These are phyloP conservation scores for Zootoca vivipara DNA, from an alignment of 2,113 vertebrate species.

Conservation along the genomic window DNA sequence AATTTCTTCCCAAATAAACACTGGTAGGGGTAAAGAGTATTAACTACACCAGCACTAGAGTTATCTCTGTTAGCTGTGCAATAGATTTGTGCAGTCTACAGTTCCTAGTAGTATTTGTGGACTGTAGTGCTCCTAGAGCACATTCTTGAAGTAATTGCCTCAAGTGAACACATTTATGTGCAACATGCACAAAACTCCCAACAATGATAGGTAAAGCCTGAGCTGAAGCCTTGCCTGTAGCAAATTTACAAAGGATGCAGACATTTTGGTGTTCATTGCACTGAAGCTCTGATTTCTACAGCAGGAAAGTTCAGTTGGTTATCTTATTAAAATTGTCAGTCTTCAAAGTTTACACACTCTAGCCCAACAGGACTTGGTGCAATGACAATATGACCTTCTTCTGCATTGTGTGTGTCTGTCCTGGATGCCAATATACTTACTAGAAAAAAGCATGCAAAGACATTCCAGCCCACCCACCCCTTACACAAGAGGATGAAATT, in stretches of 20 bases:
- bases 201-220: conserved; percentile 44
- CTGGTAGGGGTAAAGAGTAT: not conserved
- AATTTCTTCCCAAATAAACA: conserved; percentile 2
- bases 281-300: conserved; percentile 53
- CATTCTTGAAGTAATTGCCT: conserved; percentile 11
- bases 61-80: not conserved
- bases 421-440: conserved; percentile 22
- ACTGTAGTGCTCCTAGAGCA: not conserved
- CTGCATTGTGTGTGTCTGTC: conserved; percentile 5
- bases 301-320: conserved; percentile 56
- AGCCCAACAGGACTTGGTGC: not conserved
- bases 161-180: conserved; percentile 11
- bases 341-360: conserved; percentile 19
- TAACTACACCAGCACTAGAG: not conserved
- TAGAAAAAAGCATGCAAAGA: conserved; percentile 6
- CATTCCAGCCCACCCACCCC: not conserved
- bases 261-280: conserved; percentile 31
- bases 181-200: conserved; percentile 43
- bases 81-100: not conserved
- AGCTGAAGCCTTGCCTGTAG: conserved; percentile 37
- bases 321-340: conserved; percentile 25
- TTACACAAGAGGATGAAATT: conserved; percentile 24
- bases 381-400: not conserved
- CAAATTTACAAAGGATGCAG: conserved; percentile 24
- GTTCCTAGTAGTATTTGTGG: not conserved